Conservation (phyloP, 2,113 vertebrate genomes). For the Mustela nigripes region DNA sequence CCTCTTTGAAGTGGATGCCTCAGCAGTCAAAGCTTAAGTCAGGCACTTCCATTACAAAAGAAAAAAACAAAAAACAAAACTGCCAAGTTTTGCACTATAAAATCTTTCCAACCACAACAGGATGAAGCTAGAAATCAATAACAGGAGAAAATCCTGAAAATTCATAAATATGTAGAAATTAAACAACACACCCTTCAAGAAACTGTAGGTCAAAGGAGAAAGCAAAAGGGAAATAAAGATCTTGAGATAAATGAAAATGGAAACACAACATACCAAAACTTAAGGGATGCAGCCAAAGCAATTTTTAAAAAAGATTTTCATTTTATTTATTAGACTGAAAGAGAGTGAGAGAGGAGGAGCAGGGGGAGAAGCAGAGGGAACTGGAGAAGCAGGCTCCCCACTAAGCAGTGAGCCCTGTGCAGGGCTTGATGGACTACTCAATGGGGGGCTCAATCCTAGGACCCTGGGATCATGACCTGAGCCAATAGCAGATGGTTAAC, state of each 20-base stretch:
- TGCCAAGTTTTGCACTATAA: background rate
- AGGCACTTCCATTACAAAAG: background rate
- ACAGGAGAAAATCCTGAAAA: background rate
- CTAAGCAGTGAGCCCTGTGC: too few relatives aligned
- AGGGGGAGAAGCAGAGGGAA: too few relatives aligned
- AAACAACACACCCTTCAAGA: background rate
- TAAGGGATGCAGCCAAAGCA: background rate
- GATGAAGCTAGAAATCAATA: background rate
- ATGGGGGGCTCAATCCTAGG: too few relatives aligned
- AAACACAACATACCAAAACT: background rate
- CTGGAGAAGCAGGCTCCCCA: too few relatives aligned
- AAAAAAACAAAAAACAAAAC: background rate
- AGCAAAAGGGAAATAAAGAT: background rate
- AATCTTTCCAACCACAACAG: background rate
- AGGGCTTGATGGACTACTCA: too few relatives aligned
- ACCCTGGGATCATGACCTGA: too few relatives aligned
- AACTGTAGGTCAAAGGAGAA: background rate
- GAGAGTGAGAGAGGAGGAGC: too few relatives aligned
- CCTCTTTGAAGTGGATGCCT: background rate
- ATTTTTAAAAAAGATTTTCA: too few relatives aligned
- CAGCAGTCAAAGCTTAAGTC: background rate
- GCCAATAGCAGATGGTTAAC: too few relatives aligned
- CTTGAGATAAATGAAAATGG: background rate
- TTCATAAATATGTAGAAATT: background rate
- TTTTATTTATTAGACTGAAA: too few relatives aligned